A percentile compares a stretch with the other conserved stretches of the same genome.
Conservation (phyloP, 1,140 invertebrate species). For the Drosophila murphyi region DNA sequence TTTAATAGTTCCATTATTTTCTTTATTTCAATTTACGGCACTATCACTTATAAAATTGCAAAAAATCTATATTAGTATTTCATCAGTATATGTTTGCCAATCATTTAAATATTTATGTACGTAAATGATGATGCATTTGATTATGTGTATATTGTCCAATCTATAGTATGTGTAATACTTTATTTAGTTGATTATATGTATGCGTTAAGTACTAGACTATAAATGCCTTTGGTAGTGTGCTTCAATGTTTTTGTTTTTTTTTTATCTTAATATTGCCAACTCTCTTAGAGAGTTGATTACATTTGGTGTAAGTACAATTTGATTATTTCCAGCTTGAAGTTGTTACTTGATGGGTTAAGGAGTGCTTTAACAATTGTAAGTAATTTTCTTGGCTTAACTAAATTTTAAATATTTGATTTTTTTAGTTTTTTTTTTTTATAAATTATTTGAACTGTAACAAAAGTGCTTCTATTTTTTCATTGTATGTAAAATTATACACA, state of each 20-base stretch:
- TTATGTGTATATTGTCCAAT: conserved; percentile 76
- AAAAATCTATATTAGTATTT: conserved; percentile 55
- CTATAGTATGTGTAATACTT: conserved; percentile 64
- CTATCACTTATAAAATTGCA: conserved; percentile 80
- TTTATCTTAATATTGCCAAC: conserved; percentile 15
- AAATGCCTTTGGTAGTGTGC: conserved; percentile 66
- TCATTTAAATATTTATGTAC: conserved; percentile 23
- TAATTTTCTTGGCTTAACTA: conserved; percentile 55
- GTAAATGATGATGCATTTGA: conserved; percentile 57
- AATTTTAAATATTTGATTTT: conserved; percentile 43
- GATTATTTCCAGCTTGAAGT: conserved; percentile 37
- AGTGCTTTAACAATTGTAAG: conserved; percentile 35
- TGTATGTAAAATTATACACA: conserved; percentile 36
- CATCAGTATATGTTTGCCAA: conserved; percentile 34
- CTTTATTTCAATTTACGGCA: conserved; percentile 51
- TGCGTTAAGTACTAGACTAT: conserved; percentile 44
- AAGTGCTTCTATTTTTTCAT: conserved; percentile 60
- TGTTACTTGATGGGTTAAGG: conserved; percentile 4
- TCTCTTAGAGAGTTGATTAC: conserved; percentile 54
- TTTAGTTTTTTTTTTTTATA: conserved; percentile 21
- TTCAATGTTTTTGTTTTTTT: conserved; percentile 11
- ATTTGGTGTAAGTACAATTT: conserved; percentile 48
- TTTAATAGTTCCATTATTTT: conserved; percentile 46
- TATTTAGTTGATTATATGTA: conserved; percentile 43
- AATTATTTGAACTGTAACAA: conserved; percentile 79